Evolutionary conservation across 2,113 vertebrate genomes (phyloP).

Genomic region (Leucoraja erinaceus): DNA sequence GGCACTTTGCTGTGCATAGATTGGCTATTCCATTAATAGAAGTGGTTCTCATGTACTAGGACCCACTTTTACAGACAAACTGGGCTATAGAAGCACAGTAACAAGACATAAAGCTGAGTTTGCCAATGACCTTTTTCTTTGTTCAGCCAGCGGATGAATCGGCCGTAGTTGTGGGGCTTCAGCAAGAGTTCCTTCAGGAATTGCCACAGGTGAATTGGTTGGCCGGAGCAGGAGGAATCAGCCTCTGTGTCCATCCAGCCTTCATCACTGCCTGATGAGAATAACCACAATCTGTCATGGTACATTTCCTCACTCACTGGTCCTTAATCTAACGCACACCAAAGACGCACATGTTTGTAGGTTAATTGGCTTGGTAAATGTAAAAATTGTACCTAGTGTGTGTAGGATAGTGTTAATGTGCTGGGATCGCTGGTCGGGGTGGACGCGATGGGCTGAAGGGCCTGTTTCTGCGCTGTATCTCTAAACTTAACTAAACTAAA

Average conservation of each 20-base stretch:
- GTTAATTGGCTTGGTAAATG: too few relatives aligned
- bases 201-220: constrained; percentile 96
- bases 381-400: too few relatives aligned
- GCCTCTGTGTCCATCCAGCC: constrained; percentile 73
- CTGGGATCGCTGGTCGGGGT: too few relatives aligned
- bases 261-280: constrained; percentile 55
- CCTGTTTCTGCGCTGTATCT: too few relatives aligned
- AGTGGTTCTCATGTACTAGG: neutral
- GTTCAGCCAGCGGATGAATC: constrained; percentile 94
- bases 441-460: too few relatives aligned
- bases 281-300: neutral
- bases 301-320: neutral
- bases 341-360: too few relatives aligned
- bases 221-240: constrained; percentile 83
- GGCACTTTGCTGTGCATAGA: neutral
- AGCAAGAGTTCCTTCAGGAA: constrained; percentile 90
- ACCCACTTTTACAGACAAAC: neutral
- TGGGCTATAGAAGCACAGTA: neutral
- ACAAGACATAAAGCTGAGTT: neutral
- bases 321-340: neutral
- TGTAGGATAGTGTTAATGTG: too few relatives aligned
- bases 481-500: too few relatives aligned
- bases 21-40: neutral
- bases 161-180: constrained; percentile 87
- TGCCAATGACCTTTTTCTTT: constrained; percentile 81